Conservation (phyloP, 2,113 vertebrate species). For the Scatophagus argus region DNA sequence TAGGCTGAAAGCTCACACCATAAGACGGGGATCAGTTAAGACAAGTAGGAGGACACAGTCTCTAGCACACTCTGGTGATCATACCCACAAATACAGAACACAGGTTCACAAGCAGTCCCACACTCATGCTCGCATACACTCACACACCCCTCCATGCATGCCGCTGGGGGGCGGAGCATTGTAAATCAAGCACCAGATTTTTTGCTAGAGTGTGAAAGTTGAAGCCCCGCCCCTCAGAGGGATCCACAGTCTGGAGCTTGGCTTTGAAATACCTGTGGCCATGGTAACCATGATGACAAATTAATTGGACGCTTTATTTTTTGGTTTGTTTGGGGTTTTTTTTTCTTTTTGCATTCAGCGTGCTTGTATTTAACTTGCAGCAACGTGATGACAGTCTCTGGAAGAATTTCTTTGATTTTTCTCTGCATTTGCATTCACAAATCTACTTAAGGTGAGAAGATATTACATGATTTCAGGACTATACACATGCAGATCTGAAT, state of each 20-base stretch:
- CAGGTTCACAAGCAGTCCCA: conserved; percentile 77
- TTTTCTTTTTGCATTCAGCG: not conserved
- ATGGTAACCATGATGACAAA: conserved; percentile 19
- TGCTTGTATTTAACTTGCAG: conserved; percentile 13
- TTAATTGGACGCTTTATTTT: not conserved
- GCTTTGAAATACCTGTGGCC: conserved; percentile 50
- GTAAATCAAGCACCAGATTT: conserved; percentile 78
- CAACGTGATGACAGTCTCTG: conserved; percentile 13
- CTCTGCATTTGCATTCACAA: conserved; percentile 46
- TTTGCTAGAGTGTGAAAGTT: conserved; percentile 87
- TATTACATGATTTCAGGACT: conserved; percentile 4
- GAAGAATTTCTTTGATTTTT: conserved; percentile 32
- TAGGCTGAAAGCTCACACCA: conserved; percentile 99
- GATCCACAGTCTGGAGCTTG: conserved; percentile 62
- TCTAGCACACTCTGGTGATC: conserved; percentile 92
- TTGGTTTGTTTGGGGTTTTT: too few relatives aligned
- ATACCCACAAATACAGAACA: conserved; percentile 85
- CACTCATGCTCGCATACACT: conserved; percentile 78
- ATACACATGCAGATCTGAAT: conserved; percentile 1
- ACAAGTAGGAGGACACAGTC: conserved; percentile 98
- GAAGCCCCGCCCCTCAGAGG: conserved; percentile 73
- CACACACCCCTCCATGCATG: conserved; percentile 80
- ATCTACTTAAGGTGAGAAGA: conserved; percentile 11
- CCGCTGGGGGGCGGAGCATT: conserved; percentile 87
- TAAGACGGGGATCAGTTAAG: conserved; percentile 99